Percentiles rank a stretch among this genome's conserved stretches.
Conservation (phyloP, 2,113 vertebrate species). For the Apteryx owenii region DNA sequence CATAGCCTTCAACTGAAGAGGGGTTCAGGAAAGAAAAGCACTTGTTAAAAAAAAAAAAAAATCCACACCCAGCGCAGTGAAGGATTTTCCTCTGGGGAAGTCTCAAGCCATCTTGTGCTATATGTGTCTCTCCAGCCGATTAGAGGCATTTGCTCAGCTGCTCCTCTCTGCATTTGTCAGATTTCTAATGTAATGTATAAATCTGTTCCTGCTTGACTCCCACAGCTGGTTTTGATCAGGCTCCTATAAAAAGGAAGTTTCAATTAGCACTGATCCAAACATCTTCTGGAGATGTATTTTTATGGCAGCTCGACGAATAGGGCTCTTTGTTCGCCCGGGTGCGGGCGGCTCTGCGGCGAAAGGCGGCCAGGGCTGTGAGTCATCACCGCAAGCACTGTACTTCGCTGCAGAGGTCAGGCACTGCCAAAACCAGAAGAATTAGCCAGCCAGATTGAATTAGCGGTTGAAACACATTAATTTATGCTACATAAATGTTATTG, state of each 20-base stretch:
- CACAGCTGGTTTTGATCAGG: conserved; percentile 79
- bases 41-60: background rate
- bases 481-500: conserved; percentile 83
- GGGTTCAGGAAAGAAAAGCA: background rate
- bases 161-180: conserved; percentile 47
- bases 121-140: background rate
- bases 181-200: conserved; percentile 62
- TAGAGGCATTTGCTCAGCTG: conserved; percentile 10
- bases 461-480: conserved; percentile 79
- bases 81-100: background rate
- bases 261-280: conserved; percentile 74
- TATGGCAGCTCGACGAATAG: conserved; percentile 53
- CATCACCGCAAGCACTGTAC: conserved; percentile 50
- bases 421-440: conserved; percentile 77
- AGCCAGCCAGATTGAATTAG: conserved; percentile 80
- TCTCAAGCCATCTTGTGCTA: background rate
- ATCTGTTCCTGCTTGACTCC: conserved; percentile 64
- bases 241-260: conserved; percentile 79
- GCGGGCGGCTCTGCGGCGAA: background rate
- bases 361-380: conserved; percentile 62
- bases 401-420: conserved; percentile 62
- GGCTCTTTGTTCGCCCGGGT: conserved; percentile 58
- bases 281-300: conserved; percentile 71
- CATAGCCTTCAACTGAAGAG: background rate
- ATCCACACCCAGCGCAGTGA: background rate